phyloP scores from a whole-genome alignment of 2,797 vertebrate genomes.

The Gymnoscopelus braueri region DNA sequence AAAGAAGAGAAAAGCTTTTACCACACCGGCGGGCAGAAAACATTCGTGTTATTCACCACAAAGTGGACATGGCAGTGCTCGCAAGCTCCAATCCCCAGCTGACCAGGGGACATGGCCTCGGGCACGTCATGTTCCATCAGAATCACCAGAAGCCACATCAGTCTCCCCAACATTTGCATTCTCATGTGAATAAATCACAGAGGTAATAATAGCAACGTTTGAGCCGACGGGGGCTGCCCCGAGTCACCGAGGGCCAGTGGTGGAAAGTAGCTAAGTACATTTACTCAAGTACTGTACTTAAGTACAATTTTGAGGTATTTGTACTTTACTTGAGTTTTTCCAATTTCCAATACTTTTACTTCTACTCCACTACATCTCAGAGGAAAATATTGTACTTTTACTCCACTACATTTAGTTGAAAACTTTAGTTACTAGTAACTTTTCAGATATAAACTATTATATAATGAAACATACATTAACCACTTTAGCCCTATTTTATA shows the following conservation, averaged over 20 bases:
- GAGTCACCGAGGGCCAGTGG: slow-evolving; percentile 34
- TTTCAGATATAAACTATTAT: too few species aligned
- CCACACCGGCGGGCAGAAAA: slow-evolving; percentile 72
- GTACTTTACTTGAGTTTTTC: too few species aligned
- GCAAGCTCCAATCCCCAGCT: slow-evolving; percentile 63
- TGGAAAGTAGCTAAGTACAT: too few species aligned
- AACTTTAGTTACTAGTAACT: too few species aligned
- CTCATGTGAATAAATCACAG: slow-evolving; percentile 60
- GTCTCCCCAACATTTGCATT: slow-evolving; percentile 45
- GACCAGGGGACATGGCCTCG: slow-evolving; percentile 58
- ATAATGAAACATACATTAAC: too few species aligned
- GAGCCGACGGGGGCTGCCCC: slow-evolving; percentile 41
- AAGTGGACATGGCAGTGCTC: slow-evolving; percentile 65
- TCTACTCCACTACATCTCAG: too few species aligned
- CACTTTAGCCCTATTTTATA: too few species aligned
- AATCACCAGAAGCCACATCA: slow-evolving; percentile 57
- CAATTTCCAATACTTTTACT: too few species aligned
- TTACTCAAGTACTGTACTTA: too few species aligned
- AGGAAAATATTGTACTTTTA: too few species aligned
- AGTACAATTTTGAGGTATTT: too few species aligned
- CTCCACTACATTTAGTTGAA: too few species aligned
- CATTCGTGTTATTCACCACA: slow-evolving; percentile 67
- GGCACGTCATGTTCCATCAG: slow-evolving; percentile 60
- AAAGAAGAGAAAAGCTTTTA: slow-evolving; percentile 75
- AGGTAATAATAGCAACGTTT: slow-evolving; percentile 48